Evolutionary conservation across 2,797 vertebrate species (phyloP).

Genomic region (Novumbra hubbsi): DNA sequence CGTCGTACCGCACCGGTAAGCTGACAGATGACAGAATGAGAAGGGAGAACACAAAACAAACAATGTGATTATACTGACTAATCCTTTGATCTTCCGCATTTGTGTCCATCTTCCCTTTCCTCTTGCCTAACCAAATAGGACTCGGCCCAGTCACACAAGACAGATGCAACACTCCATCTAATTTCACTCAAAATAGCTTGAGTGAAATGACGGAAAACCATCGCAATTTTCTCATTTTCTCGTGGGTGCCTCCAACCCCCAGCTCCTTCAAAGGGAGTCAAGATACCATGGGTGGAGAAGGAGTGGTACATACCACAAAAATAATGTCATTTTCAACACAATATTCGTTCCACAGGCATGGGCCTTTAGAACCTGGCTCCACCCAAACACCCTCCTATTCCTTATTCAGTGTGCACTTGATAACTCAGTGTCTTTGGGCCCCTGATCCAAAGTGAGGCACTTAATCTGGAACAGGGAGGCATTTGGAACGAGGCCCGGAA

Average conservation of each 20-base stretch:
- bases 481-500: constrained; percentile 16
- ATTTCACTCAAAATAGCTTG: constrained; percentile 86
- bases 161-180: constrained; percentile 83
- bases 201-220: constrained; percentile 94
- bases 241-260: constrained; percentile 71
- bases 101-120: constrained; percentile 30
- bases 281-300: constrained; percentile 75
- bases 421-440: neutral
- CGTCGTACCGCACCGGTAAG: constrained; percentile 27
- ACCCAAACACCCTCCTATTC: neutral
- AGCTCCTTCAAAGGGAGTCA: constrained; percentile 86
- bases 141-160: constrained; percentile 79
- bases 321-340: constrained; percentile 83
- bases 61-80: constrained; percentile 38
- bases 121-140: constrained; percentile 42
- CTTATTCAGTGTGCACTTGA: neutral
- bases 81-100: constrained; percentile 61
- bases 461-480: neutral
- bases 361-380: constrained; percentile 40
- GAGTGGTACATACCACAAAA: constrained; percentile 74
- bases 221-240: constrained; percentile 89
- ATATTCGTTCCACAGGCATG: constrained; percentile 85
- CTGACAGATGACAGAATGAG: constrained; percentile 39
- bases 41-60: constrained; percentile 25
- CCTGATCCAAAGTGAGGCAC: neutral